Percentiles rank a stretch among this genome's conserved stretches.
phyloP scores from a whole-genome alignment of 2,797 vertebrate species.

The Girardinus metallicus region DNA sequence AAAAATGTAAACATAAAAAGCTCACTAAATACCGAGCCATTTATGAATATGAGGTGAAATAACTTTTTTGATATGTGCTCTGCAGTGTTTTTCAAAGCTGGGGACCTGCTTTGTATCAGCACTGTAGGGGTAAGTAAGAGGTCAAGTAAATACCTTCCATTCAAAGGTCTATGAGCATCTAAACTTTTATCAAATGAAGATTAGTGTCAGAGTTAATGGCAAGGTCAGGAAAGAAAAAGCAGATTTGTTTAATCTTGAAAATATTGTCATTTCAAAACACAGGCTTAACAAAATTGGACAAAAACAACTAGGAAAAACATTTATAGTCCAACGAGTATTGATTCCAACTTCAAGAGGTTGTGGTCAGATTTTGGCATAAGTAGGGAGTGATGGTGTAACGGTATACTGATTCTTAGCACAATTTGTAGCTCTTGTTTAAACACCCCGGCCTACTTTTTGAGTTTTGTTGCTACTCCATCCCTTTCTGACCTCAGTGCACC shows the following conservation, averaged over 20 bases:
- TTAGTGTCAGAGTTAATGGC: neutral
- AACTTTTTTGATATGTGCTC: neutral
- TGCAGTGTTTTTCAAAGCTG: neutral
- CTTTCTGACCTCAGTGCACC: neutral
- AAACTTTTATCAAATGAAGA: neutral
- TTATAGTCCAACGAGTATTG: neutral
- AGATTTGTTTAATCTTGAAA: neutral
- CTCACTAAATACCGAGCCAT: neutral
- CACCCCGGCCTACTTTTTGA: neutral
- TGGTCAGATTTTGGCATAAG: neutral
- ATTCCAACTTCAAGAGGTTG: neutral
- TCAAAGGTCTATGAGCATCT: neutral
- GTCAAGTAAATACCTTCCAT: neutral
- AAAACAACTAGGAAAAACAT: neutral
- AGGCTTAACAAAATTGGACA: neutral
- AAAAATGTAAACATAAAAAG: neutral
- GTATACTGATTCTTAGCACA: neutral
- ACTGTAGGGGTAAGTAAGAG: neutral
- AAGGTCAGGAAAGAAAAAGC: neutral
- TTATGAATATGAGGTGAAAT: neutral
- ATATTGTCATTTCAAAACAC: neutral
- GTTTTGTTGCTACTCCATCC: neutral
- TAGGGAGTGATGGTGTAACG: no score
- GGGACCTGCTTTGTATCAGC: neutral
- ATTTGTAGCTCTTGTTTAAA: neutral